Evolutionary conservation across 2,888 invertebrate genomes (phyloP).

Genomic region (Sesia bembeciformis): DNA sequence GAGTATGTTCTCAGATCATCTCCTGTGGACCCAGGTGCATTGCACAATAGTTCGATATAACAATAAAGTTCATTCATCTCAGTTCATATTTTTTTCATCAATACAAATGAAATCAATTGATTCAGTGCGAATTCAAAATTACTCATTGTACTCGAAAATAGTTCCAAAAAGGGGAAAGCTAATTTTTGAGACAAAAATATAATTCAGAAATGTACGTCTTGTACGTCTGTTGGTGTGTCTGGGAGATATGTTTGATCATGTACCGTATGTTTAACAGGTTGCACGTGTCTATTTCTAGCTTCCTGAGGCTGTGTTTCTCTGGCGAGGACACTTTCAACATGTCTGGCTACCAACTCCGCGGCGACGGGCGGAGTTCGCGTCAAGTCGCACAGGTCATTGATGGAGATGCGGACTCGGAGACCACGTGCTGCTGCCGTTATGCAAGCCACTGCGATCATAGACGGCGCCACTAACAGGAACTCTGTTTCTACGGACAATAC

Average conservation of each 20-base stretch:
- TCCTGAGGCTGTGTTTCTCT: slow-evolving; percentile 70
- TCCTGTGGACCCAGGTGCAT: too few species aligned
- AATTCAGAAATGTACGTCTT: slow-evolving; percentile 74
- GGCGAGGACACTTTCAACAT: slow-evolving; percentile 75
- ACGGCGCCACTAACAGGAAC: slow-evolving; percentile 80
- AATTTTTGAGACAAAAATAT: not conserved
- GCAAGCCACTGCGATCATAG: slow-evolving; percentile 81
- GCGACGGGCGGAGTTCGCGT: slow-evolving; percentile 64
- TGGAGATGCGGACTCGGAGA: slow-evolving; percentile 59
- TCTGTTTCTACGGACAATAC: slow-evolving; percentile 78
- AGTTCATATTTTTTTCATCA: too few species aligned
- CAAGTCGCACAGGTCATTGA: slow-evolving; percentile 57
- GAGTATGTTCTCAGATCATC: too few species aligned
- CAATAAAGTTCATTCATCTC: too few species aligned
- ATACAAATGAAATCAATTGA: too few species aligned
- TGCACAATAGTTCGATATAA: too few species aligned
- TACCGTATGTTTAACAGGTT: slow-evolving; percentile 39
- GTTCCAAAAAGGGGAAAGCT: too few species aligned
- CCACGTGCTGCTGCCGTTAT: slow-evolving; percentile 80
- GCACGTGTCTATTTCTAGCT: slow-evolving; percentile 38
- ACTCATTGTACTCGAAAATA: too few species aligned
- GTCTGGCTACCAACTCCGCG: slow-evolving; percentile 70
- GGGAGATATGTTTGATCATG: slow-evolving; percentile 58
- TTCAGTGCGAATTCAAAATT: too few species aligned
- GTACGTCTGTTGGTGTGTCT: slow-evolving; percentile 78